A percentile compares a stretch with the other conserved stretches of the same genome.
Conservation (phyloP, 2,113 vertebrate genomes). For the Saccopteryx bilineata region DNA sequence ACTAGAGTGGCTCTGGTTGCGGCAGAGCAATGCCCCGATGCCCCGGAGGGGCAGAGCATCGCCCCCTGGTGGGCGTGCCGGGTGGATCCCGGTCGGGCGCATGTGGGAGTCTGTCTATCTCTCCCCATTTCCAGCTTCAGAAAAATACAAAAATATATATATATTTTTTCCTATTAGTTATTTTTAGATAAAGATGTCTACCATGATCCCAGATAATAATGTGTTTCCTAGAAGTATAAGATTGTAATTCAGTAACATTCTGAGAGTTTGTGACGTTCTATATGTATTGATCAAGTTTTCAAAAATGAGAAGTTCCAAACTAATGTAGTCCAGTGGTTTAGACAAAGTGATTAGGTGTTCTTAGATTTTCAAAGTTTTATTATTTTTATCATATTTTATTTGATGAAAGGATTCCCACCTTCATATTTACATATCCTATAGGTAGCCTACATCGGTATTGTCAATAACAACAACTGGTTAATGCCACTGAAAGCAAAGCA, state of each 20-base stretch:
- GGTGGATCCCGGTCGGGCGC: too few species aligned
- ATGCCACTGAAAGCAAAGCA: not conserved
- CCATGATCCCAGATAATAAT: conserved; percentile 12
- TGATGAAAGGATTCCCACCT: not conserved
- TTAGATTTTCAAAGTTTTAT: not conserved
- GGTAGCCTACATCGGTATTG: not conserved
- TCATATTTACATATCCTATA: not conserved
- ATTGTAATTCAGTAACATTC: conserved; percentile 41
- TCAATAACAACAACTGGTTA: not conserved
- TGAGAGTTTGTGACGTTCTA: not conserved
- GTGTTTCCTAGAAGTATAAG: not conserved
- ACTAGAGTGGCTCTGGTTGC: too few species aligned
- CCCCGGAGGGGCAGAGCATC: too few species aligned
- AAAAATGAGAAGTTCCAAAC: not conserved
- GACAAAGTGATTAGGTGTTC: conserved; percentile 7
- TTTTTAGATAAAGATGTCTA: conserved; percentile 47
- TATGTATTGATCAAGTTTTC: not conserved
- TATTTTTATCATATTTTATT: not conserved
- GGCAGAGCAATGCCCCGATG: too few species aligned
- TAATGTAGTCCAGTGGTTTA: not conserved
- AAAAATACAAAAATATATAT: too few species aligned
- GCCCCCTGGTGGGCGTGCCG: too few species aligned
- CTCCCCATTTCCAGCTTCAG: too few species aligned
- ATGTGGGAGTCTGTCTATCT: too few species aligned
- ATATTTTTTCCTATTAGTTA: conserved; percentile 23